Conservation (phyloP, 2,888 invertebrate species). For the Eupithecia vulgata region DNA sequence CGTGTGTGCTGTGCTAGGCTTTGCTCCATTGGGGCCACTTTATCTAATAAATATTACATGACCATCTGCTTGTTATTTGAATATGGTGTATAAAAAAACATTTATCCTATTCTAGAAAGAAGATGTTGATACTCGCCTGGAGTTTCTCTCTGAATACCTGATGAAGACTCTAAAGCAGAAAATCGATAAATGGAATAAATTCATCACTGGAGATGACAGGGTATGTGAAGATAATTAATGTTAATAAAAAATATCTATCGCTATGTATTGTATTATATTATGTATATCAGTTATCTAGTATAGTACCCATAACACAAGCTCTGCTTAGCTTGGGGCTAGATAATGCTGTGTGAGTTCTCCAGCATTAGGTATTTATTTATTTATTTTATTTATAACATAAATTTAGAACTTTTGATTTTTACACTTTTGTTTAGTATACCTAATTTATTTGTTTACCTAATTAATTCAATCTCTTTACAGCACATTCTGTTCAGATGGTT, state of each 20-base stretch:
- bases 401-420: neutral
- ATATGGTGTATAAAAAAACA: neutral
- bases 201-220: constrained; percentile 89
- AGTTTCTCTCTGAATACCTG: constrained; percentile 91
- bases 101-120: constrained; percentile 58
- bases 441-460: neutral
- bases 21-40: neutral
- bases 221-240: constrained; percentile 64
- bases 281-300: too few species aligned
- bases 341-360: too few species aligned
- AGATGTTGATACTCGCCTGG: constrained; percentile 88
- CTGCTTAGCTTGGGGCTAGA: too few species aligned
- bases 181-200: constrained; percentile 94
- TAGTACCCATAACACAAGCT: too few species aligned
- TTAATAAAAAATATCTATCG: too few species aligned
- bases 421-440: neutral
- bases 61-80: neutral
- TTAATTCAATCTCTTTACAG: constrained; percentile 53
- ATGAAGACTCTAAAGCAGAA: constrained; percentile 90
- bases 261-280: too few species aligned
- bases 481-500: constrained; percentile 71
- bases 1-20: neutral
- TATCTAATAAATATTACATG: neutral
- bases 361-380: too few species aligned
- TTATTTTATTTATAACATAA: too few species aligned